These are phyloP conservation scores for Ormyrus pomaceus DNA, from an alignment of 2,888 invertebrate genomes.

Conservation along the genomic window DNA sequence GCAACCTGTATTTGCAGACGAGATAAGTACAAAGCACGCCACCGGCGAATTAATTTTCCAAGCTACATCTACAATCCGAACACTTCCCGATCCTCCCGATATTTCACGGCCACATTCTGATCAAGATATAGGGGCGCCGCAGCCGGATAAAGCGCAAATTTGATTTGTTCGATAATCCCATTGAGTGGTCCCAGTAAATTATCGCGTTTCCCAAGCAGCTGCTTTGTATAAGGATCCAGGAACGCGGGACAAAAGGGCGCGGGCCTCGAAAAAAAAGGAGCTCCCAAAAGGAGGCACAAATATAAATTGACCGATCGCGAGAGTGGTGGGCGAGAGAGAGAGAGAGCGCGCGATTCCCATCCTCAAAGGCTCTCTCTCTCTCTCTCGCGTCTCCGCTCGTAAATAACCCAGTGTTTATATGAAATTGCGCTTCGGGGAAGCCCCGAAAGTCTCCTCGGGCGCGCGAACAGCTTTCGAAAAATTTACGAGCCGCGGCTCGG, in stretches of 20 bases:
- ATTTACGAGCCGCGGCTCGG: conserved; percentile 39
- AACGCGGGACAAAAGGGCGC: background rate
- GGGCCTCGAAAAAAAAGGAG: background rate
- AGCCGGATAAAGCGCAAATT: background rate
- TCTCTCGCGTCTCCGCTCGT: conserved; percentile 58
- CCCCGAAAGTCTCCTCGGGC: conserved; percentile 44
- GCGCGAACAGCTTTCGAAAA: conserved; percentile 12
- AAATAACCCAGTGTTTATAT: conserved; percentile 69
- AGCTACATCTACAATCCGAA: no score
- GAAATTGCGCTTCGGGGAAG: conserved; percentile 68
- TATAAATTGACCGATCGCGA: conserved; percentile 54
- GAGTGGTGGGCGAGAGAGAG: conserved; percentile 40
- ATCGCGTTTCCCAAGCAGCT: conserved; percentile 32
- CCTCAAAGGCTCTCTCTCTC: conserved; percentile 47
- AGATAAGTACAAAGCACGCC: no score
- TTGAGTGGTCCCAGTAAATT: conserved; percentile 35
- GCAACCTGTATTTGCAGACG: no score
- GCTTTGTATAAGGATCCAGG: conserved; percentile 3
- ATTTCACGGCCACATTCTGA: background rate
- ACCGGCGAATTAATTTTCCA: no score
- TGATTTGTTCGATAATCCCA: conserved; percentile 52
- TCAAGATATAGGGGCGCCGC: no score
- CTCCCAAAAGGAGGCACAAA: background rate
- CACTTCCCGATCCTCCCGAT: background rate
- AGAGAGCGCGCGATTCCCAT: conserved; percentile 41